Conservation (phyloP, 2,113 vertebrate genomes). For the Crypturellus undulatus region DNA sequence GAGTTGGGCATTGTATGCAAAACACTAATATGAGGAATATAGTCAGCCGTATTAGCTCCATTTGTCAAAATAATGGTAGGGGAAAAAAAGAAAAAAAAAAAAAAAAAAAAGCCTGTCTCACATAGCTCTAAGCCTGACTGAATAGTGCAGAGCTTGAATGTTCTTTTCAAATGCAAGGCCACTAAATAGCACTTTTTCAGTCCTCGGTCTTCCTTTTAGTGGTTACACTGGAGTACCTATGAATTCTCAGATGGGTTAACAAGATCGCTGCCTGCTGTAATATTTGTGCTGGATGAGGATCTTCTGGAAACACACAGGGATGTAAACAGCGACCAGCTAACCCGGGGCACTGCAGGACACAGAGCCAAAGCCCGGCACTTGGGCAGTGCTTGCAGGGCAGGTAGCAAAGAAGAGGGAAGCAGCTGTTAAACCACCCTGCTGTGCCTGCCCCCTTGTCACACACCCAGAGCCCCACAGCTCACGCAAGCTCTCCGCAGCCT, state of each 20-base stretch:
- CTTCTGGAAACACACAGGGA: background rate
- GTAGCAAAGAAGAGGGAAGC: background rate
- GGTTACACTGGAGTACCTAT: background rate
- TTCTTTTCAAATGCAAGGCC: background rate
- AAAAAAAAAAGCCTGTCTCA: fast-evolving
- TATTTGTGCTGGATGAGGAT: fast-evolving
- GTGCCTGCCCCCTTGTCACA: fast-evolving
- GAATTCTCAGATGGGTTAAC: background rate
- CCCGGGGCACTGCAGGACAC: background rate
- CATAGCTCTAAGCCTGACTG: background rate
- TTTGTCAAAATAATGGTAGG: conserved; percentile 8
- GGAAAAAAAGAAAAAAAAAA: background rate
- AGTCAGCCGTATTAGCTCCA: background rate
- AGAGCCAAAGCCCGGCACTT: background rate
- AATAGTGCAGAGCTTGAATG: background rate
- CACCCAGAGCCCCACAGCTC: too few species aligned
- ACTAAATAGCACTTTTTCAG: background rate
- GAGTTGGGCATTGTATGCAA: background rate
- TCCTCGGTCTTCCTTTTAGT: background rate
- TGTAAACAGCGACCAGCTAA: background rate
- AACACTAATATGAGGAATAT: conserved; percentile 15
- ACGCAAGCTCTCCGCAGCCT: too few species aligned
- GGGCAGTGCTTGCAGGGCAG: background rate
- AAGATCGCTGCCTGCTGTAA: background rate
- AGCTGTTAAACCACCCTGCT: background rate